These are phyloP conservation scores for Crotalus helleri DNA, from an alignment of 2,113 vertebrate genomes.

Conservation along the genomic window DNA sequence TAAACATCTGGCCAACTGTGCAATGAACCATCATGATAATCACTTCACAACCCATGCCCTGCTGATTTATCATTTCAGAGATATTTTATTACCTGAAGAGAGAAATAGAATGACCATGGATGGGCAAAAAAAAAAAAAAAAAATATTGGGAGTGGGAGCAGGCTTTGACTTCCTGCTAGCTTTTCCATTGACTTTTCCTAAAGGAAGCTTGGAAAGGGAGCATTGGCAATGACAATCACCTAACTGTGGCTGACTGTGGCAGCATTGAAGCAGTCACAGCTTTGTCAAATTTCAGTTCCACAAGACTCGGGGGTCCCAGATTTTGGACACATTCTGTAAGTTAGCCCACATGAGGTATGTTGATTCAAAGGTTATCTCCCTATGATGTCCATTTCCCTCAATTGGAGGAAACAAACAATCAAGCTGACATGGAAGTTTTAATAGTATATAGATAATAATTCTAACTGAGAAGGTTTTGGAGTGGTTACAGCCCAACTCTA, in stretches of 20 bases:
- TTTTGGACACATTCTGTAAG: background rate
- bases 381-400: background rate
- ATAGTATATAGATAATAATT: background rate
- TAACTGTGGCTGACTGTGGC: background rate
- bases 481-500: background rate
- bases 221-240: background rate
- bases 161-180: background rate
- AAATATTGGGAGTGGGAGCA: background rate
- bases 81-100: background rate
- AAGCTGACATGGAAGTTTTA: background rate
- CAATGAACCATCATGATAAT: background rate
- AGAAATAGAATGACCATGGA: background rate
- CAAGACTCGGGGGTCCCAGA: background rate
- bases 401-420: background rate
- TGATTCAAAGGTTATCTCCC: background rate
- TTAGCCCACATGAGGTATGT: background rate
- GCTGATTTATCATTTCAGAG: background rate
- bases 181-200: background rate
- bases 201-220: background rate
- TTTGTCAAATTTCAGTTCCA: background rate
- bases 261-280: background rate
- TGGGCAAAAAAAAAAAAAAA: background rate
- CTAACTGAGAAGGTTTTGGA: background rate
- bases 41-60: background rate
- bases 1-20: background rate